Evolutionary conservation across 2,888 invertebrate genomes (phyloP), one percentile per base, ranked within the genome.

Genomic region (Pilophorus perplexus): DNA sequence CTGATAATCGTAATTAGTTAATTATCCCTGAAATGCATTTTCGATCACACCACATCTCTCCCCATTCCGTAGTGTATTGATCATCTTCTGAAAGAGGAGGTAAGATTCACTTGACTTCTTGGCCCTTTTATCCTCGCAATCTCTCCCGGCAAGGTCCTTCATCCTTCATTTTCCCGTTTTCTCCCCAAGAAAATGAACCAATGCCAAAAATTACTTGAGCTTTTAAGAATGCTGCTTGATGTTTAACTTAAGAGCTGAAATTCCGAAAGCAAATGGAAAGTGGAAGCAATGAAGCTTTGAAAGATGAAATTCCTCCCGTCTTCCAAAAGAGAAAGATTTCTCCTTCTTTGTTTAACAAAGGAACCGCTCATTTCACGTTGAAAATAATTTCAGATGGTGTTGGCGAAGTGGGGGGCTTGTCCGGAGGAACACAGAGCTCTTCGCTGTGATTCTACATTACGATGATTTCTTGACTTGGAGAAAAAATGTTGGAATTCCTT

Each of bases 261-360:
- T 59, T 59, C 59, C 59, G 28, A 59, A 59, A 59, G 59, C 59
- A 44, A 59, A 59, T 59, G 59, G 59, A 40, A 59, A 59, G 59
- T 59, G 59, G 59, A 44, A 25, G 40, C 59, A 59, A 59, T 59
- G 59, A 59, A 59, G 42, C 59, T 59, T 42, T 59, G 59, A 59
- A 59, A 44, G 59, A 42, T 59, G 59, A 59, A 59, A 59, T 59
- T 59, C 59, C 59, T 59, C 18, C 59, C 42, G n/a, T n/a, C 59
- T 44, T 59, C 59, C 59, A 59, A n/a, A n/a, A 59, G 42, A 59
- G 59, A 42, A 59, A 59, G 59, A 59, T 59, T 59, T 59, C 59
- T 40, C n/a, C 22, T 44, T 59, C 59, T 59, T 59, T 59, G 59
- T 59, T 59, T 59, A 44, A 59, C 59, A 59, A 59, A 59, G 59